Base-by-base conservation (phyloP, 1,140 invertebrate species). In the Rhyzopertha dominica region DNA sequence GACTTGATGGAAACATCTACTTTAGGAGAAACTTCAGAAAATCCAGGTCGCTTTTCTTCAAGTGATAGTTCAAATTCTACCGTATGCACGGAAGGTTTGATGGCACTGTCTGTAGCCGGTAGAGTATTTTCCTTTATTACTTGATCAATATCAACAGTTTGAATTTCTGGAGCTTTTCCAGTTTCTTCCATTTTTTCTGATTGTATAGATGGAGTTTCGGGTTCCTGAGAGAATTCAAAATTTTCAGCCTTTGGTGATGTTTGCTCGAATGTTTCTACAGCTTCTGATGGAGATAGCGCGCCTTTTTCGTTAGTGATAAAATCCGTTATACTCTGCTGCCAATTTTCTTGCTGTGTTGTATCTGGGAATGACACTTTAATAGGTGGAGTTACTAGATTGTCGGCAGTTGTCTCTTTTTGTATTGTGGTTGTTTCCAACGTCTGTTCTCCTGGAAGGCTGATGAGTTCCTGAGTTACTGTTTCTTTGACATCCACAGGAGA, bases 51-150 rank as follows among this genome's bases (percentile, higher is more conserved):
- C 54, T 59, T 65, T 53, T 69, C 65, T 56, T 63, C 53, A 13
- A 69, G 37, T 32, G 58, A 54, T n/a, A 67, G 38, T 38, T 55
- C 53, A 43, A 66, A 61, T 46, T 67, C 54, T 26, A 68, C 58
- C 13, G 44, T 49, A 46, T 63, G 51, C n/a, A n/a, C n/a, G n/a
- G n/a, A n/a, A n/a, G n/a, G n/a, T n/a, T n/a, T 14, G 35, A 10
- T 22, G 56, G 47, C 36, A 55, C 35, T 48, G 23, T 48, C 13
- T n/a, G n/a, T 25, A 14, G 43, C 20, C 25, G 31, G 10, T 38
- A 10, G 25, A 8, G 23, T 17, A 1, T 36, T 31, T 46, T 29
- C 35, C 36, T 30, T 24, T 18, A 26, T n/a, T 23, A 43, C 49
- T 44, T 46, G 35, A 43, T 26, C 43, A 34, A 52, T 51, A 40